A percentile compares a stretch with the other conserved stretches of the same genome.
These are phyloP conservation scores for Chiridota heheva DNA, from an alignment of 35 echinoderm and acorn worm species.

Conservation along the genomic window DNA sequence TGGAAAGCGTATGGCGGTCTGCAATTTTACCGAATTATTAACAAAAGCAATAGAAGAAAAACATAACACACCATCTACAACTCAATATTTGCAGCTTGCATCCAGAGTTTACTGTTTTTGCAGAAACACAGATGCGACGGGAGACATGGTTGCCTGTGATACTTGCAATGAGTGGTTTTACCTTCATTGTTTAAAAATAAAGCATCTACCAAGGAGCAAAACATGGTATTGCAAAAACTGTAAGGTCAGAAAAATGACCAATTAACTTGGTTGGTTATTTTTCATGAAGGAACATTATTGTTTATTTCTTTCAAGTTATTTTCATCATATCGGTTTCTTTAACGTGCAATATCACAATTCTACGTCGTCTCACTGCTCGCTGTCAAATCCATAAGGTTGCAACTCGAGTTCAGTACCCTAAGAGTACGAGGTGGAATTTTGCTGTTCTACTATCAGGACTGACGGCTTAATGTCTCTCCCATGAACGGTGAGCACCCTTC, in stretches of 20 bases:
- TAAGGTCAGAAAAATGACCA: slow-evolving; percentile 5
- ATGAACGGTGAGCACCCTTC: no score
- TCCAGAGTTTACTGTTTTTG: slow-evolving; percentile 18
- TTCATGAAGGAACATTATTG: not conserved
- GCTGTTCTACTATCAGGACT: no score
- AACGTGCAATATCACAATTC: not conserved
- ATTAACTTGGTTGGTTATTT: not conserved
- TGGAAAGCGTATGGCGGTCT: slow-evolving; percentile 1
- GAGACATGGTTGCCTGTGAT: slow-evolving; percentile 25
- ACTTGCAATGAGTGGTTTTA: slow-evolving; percentile 27
- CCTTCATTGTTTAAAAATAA: slow-evolving; percentile 18
- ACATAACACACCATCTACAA: not conserved
- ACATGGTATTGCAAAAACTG: slow-evolving; percentile 10
- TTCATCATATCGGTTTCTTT: not conserved
- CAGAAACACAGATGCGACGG: not conserved
- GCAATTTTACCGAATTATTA: slow-evolving; percentile 40
- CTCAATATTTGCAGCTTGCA: not conserved
- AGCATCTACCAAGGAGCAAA: slow-evolving; percentile 20
- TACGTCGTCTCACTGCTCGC: not conserved
- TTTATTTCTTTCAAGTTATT: not conserved
- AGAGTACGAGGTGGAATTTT: no score
- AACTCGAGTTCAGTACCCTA: no score
- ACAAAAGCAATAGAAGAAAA: slow-evolving; percentile 23
- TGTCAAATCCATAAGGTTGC: not conserved
- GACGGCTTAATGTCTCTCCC: no score